Conservation (phyloP, 2,797 vertebrate genomes). For the Gambusia yucatana region DNA sequence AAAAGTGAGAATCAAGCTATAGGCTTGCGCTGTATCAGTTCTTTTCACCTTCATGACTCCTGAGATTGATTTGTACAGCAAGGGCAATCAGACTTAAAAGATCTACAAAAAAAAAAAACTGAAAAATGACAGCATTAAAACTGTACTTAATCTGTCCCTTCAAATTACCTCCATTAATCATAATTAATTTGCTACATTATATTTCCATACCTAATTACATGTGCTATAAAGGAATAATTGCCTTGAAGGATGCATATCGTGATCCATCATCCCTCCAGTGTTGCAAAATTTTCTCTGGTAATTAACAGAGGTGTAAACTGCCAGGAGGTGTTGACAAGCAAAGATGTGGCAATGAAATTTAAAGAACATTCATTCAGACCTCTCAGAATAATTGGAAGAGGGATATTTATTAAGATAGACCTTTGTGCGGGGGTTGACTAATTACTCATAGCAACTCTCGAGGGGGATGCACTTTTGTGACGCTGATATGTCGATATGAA, state of each 20-base stretch:
- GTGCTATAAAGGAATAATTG: conserved; percentile 83
- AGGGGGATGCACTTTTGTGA: not conserved
- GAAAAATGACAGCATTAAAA: conserved; percentile 78
- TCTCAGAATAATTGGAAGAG: conserved; percentile 8
- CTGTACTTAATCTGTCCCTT: conserved; percentile 81
- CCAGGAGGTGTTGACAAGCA: conserved; percentile 57
- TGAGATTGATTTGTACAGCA: conserved; percentile 37
- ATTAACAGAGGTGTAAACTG: conserved; percentile 76
- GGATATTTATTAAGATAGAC: conserved; percentile 15
- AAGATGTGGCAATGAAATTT: conserved; percentile 41
- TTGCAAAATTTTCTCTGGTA: conserved; percentile 68
- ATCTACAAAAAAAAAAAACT: conserved; percentile 46
- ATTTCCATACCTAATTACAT: conserved; percentile 84
- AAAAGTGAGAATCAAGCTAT: conserved; percentile 37
- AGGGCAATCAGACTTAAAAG: conserved; percentile 38
- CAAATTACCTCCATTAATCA: conserved; percentile 81
- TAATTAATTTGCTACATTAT: conserved; percentile 82
- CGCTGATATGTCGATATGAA: not conserved
- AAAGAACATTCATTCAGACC: conserved; percentile 22
- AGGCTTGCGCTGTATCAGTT: conserved; percentile 31
- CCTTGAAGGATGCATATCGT: conserved; percentile 77
- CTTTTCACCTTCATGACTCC: conserved; percentile 47
- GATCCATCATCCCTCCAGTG: conserved; percentile 76
- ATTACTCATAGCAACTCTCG: not conserved
- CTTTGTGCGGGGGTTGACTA: not conserved